phyloP scores from a whole-genome alignment of 2,797 vertebrate genomes.

The Melopsittacus undulatus region DNA sequence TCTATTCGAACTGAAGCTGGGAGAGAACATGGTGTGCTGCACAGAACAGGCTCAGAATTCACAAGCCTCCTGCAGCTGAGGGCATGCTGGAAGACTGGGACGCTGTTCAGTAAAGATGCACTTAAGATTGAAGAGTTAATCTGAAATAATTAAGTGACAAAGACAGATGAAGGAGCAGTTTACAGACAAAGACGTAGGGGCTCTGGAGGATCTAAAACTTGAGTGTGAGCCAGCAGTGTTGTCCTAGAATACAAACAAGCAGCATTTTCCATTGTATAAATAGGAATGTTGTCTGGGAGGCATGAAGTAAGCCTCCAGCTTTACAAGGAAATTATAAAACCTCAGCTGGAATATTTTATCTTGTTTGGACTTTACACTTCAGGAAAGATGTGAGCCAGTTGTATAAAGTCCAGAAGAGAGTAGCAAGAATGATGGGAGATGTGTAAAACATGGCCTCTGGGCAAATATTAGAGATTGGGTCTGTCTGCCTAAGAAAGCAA shows the following conservation, averaged over 20 bases:
- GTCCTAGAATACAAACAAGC: constrained; percentile 15
- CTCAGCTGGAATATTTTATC: constrained; percentile 60
- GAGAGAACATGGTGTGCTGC: constrained; percentile 28
- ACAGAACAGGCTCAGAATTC: constrained; percentile 6
- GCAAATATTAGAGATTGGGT: not conserved
- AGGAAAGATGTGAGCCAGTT: constrained; percentile 9
- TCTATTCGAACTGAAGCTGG: constrained; percentile 12
- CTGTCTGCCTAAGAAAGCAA: not conserved
- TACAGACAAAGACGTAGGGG: not conserved
- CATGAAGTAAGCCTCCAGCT: constrained; percentile 30
- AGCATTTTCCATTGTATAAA: constrained; percentile 44
- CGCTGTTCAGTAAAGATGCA: not conserved
- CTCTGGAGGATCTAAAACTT: not conserved
- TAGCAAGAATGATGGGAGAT: not conserved
- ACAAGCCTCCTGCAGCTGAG: not conserved
- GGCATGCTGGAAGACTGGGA: not conserved
- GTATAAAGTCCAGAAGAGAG: constrained; percentile 10
- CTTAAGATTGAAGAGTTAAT: not conserved
- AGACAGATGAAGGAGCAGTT: constrained; percentile 15
- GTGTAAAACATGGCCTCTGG: not conserved
- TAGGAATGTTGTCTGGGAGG: constrained; percentile 5
- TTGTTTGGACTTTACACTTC: constrained; percentile 14
- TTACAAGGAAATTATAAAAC: constrained; percentile 40
- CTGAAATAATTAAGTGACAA: constrained; percentile 30
- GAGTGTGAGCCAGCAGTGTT: constrained; percentile 9